Percentiles rank a stretch among this genome's conserved stretches.
These are phyloP conservation scores for Plutella xylostella DNA, from an alignment of 2,888 invertebrate species.

Conservation along the genomic window DNA sequence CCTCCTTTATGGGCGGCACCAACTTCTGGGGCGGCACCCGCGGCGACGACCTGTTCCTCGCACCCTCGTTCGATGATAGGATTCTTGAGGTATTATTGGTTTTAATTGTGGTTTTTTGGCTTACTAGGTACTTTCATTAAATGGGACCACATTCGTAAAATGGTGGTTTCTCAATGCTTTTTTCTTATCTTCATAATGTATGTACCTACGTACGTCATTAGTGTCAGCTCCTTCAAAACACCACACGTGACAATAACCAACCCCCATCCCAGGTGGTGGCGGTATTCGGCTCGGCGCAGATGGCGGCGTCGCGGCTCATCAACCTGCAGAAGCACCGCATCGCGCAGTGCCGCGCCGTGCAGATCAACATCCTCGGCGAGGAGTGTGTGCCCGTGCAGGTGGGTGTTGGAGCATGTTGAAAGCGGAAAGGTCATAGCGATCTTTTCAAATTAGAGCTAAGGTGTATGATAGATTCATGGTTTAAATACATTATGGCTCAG, in stretches of 20 bases:
- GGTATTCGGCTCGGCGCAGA: constrained; percentile 97
- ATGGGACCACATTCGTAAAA: too few relatives aligned
- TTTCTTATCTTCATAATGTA: too few relatives aligned
- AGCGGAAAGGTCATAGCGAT: too few relatives aligned
- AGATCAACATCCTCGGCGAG: constrained; percentile 94
- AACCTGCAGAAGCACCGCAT: constrained; percentile 97
- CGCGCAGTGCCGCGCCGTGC: constrained; percentile 95
- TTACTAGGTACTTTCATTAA: too few relatives aligned
- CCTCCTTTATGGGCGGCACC: constrained; percentile 97
- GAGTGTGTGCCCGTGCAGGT: constrained; percentile 91
- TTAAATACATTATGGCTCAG: too few relatives aligned
- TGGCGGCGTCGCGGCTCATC: constrained; percentile 95
- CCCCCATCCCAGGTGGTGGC: constrained; percentile 76
- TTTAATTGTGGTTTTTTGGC: not conserved
- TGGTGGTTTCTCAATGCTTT: too few relatives aligned
- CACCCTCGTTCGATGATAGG: constrained; percentile 96
- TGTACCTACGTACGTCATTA: too few relatives aligned
- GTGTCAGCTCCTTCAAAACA: too few relatives aligned
- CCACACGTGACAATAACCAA: not conserved
- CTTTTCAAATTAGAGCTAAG: too few relatives aligned
- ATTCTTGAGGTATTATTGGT: constrained; percentile 88
- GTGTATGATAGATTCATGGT: too few relatives aligned
- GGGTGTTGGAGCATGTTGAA: too few relatives aligned
- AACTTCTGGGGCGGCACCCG: constrained; percentile 98
- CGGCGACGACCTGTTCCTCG: constrained; percentile 90